Percentiles rank a stretch among this genome's conserved stretches.
Conservation (phyloP, 2,797 vertebrate species). For the Glossophaga mutica region DNA sequence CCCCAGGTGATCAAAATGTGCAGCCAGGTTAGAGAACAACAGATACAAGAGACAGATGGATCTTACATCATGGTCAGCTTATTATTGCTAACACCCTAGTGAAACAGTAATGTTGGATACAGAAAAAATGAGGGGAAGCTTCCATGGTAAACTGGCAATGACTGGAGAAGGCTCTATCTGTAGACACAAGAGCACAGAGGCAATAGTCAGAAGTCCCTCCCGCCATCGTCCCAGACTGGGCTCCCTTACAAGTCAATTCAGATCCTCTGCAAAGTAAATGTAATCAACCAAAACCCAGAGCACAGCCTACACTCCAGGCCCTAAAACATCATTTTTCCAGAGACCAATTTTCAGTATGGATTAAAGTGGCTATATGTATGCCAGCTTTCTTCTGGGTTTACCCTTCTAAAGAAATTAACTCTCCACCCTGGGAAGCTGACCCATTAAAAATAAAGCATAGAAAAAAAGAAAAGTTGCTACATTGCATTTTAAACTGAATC, state of each 20-base stretch:
- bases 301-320: background rate
- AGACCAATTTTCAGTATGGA: background rate
- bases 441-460: background rate
- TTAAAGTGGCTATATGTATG: background rate
- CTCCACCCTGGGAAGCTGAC: background rate
- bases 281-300: background rate
- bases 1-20: background rate
- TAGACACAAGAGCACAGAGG: background rate
- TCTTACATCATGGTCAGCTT: background rate
- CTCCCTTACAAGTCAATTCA: background rate
- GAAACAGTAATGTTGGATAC: background rate
- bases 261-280: constrained; percentile 12
- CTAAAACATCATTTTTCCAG: background rate
- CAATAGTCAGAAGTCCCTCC: background rate
- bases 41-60: background rate
- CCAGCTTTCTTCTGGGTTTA: background rate
- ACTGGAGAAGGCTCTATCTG: background rate
- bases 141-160: background rate
- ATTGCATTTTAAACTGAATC: background rate
- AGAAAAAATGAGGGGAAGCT: background rate
- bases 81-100: background rate
- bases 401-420: background rate
- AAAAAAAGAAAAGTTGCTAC: background rate
- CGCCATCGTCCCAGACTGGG: background rate
- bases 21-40: background rate